Percentiles rank a stretch among this genome's conserved stretches.
Evolutionary conservation across 2,888 invertebrate genomes (phyloP).

Genomic region (Pemphredon lugubris): DNA sequence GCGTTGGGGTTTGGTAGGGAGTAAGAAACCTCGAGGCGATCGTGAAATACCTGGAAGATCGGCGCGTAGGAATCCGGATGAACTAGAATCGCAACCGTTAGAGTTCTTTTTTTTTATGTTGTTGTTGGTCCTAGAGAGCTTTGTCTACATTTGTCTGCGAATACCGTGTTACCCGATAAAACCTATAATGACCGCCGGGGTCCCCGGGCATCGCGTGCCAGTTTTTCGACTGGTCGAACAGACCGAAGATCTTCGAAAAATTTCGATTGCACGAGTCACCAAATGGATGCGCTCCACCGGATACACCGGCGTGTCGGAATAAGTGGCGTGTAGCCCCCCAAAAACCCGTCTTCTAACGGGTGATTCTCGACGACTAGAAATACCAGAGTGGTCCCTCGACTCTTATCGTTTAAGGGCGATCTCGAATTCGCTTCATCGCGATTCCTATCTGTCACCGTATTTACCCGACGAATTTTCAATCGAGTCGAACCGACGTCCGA

Average conservation of each 20-base stretch:
- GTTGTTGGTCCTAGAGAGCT: conserved; percentile 3
- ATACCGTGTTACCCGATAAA: conserved; percentile 39
- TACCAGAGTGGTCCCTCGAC: too few species aligned
- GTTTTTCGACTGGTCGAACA: conserved; percentile 14
- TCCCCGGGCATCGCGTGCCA: conserved; percentile 57
- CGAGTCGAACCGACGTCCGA: too few species aligned
- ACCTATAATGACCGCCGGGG: conserved; percentile 31
- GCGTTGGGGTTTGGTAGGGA: too few species aligned
- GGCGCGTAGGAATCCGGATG: conserved; percentile 12
- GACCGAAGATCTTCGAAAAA: conserved; percentile 38
- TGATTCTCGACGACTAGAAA: conserved; percentile 10
- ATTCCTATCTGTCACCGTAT: too few species aligned
- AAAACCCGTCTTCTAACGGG: conserved; percentile 41
- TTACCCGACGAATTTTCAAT: too few species aligned
- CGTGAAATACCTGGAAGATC: not conserved
- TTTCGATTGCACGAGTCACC: conserved; percentile 49
- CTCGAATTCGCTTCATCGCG: too few species aligned
- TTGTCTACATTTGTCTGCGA: conserved; percentile 34
- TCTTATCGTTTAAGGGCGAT: too few species aligned
- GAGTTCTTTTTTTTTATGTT: too few species aligned
- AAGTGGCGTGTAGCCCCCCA: conserved; percentile 41
- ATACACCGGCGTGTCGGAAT: conserved; percentile 35
- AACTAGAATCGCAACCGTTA: too few species aligned
- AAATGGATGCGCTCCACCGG: conserved; percentile 43
- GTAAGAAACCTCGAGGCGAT: too few species aligned